phyloP scores from a whole-genome alignment of 2,113 vertebrate species.

The Grantiella picta region DNA sequence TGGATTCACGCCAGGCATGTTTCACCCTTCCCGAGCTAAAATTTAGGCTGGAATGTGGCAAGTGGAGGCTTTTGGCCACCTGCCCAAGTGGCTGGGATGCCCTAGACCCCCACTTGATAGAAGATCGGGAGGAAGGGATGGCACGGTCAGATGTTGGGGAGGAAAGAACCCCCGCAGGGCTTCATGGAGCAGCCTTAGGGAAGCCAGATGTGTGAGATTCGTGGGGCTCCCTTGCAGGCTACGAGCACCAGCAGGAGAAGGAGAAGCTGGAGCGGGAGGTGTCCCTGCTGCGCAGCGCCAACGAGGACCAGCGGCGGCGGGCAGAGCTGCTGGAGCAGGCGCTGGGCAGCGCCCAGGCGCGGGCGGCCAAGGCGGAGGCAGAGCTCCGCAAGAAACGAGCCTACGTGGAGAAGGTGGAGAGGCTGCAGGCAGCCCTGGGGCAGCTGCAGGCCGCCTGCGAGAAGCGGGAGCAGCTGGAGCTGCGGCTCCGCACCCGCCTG shows the following conservation, averaged over 20 bases:
- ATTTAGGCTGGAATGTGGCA: background rate
- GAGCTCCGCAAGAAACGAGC: slow-evolving; percentile 91
- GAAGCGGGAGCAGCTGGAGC: slow-evolving; percentile 90
- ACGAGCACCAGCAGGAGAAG: slow-evolving; percentile 87
- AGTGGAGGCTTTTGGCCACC: background rate
- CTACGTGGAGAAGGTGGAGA: slow-evolving; percentile 93
- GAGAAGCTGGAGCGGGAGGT: slow-evolving; percentile 87
- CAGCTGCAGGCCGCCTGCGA: slow-evolving; percentile 95
- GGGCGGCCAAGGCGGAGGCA: slow-evolving; percentile 85
- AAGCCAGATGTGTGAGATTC: background rate
- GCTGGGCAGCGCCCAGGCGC: slow-evolving; percentile 80
- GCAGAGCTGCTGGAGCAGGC: slow-evolving; percentile 89
- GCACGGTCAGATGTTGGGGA: rapidly evolving
- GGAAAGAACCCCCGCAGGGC: background rate
- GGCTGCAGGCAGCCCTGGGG: slow-evolving; percentile 89
- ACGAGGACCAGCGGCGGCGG: slow-evolving; percentile 87
- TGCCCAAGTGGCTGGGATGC: background rate
- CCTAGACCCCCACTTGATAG: no score
- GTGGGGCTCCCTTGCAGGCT: slow-evolving; percentile 67
- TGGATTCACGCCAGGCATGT: rapidly evolving
- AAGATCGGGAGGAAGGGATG: background rate
- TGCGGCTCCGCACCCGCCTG: slow-evolving; percentile 87
- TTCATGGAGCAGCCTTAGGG: rapidly evolving
- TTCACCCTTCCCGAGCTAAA: background rate
- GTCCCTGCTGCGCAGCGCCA: slow-evolving; percentile 78